A percentile compares a stretch with the other conserved stretches of the same genome.
phyloP scores from a whole-genome alignment of 1,140 invertebrate species.

The Lutraria rhynchaena region DNA sequence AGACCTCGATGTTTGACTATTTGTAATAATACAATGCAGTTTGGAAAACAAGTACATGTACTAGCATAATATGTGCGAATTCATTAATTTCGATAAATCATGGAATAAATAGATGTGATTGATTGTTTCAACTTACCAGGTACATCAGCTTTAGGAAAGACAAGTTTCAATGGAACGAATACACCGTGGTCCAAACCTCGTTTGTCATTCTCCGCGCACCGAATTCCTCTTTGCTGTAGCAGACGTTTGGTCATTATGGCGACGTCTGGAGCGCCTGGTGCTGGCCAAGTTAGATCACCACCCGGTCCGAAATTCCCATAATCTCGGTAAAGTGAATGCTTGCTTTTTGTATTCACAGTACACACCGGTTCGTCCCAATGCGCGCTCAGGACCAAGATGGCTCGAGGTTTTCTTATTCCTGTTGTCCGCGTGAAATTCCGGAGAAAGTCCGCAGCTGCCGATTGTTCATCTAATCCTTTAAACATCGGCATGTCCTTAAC shows the following conservation, averaged over 20 bases:
- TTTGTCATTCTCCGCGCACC: slow-evolving; percentile 50
- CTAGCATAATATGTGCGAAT: too few relatives aligned
- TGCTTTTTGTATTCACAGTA: slow-evolving; percentile 59
- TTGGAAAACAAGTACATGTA: too few relatives aligned
- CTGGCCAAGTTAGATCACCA: slow-evolving; percentile 67
- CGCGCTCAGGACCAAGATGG: slow-evolving; percentile 73
- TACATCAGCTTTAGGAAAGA: slow-evolving; percentile 68
- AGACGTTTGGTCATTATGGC: slow-evolving; percentile 57
- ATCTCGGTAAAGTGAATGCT: slow-evolving; percentile 68
- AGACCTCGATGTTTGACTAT: too few relatives aligned
- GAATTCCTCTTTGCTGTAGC: slow-evolving; percentile 64
- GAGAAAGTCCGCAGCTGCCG: slow-evolving; percentile 64
- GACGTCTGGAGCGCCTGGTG: slow-evolving; percentile 61
- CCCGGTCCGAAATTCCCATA: slow-evolving; percentile 71
- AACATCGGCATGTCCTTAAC: slow-evolving; percentile 44
- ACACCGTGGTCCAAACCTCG: slow-evolving; percentile 75
- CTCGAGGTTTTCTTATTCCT: slow-evolving; percentile 57
- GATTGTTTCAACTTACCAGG: slow-evolving; percentile 68
- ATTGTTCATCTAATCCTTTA: slow-evolving; percentile 69
- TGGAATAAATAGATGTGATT: too few relatives aligned
- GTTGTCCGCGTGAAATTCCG: slow-evolving; percentile 44
- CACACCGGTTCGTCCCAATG: slow-evolving; percentile 71
- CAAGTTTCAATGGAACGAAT: slow-evolving; percentile 70
- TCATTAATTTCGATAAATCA: too few relatives aligned
- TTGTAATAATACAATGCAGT: too few relatives aligned